Percentiles rank a stretch among this genome's conserved stretches.
Conservation (phyloP, 2,113 vertebrate genomes). For the Prinia subflava region DNA sequence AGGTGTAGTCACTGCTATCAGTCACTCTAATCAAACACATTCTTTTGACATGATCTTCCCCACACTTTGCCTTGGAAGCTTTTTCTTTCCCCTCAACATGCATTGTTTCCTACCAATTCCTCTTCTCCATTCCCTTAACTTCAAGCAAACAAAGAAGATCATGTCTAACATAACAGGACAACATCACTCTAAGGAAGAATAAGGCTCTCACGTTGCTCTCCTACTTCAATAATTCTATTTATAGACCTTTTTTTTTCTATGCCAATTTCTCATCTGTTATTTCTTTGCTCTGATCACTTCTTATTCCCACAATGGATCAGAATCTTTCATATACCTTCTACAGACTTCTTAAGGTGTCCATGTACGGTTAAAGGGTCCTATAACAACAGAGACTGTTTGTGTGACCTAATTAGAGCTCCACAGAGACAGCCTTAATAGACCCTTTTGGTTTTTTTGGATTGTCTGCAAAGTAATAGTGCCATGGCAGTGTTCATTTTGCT, state of each 20-base stretch:
- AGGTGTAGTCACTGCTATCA: background rate
- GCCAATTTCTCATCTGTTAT: background rate
- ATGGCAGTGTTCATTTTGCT: constrained; percentile 61
- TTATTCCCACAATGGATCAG: background rate
- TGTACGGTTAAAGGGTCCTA: background rate
- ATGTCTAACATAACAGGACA: background rate
- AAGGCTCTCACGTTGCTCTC: background rate
- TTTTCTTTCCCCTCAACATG: background rate
- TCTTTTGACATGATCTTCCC: background rate
- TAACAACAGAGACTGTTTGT: constrained; percentile 32
- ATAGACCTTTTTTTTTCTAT: background rate
- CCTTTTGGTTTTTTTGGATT: constrained; percentile 49
- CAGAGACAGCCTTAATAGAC: constrained; percentile 42
- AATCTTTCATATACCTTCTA: background rate
- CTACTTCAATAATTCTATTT: background rate
- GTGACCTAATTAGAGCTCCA: constrained; percentile 57
- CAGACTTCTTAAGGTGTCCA: background rate
- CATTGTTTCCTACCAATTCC: background rate
- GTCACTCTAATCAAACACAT: background rate
- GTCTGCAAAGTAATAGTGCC: constrained; percentile 41
- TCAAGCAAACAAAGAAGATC: background rate
- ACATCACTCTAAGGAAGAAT: background rate
- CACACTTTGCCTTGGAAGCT: background rate
- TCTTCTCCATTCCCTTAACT: background rate
- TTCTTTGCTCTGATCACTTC: background rate